phyloP scores from a whole-genome alignment of 2,888 invertebrate species.

The Limenitis camilla region DNA sequence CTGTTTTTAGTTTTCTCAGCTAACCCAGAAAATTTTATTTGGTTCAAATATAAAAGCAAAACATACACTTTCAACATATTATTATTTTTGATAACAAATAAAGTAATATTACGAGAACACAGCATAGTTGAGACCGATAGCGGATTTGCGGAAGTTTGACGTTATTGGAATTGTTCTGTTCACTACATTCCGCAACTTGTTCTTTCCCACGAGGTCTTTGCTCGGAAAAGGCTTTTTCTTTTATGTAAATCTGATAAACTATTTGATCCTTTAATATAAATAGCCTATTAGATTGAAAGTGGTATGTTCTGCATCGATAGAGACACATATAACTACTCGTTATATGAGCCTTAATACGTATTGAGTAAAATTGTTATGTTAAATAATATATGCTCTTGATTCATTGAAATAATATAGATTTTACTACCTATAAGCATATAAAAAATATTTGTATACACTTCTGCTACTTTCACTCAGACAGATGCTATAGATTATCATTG shows the following conservation, averaged over 20 bases:
- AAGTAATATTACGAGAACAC: conserved; percentile 5
- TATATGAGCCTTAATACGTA: no score
- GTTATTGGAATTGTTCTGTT: conserved; percentile 24
- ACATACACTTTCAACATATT: not conserved
- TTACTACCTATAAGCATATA: no score
- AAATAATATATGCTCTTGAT: no score
- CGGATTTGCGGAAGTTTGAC: conserved; percentile 25
- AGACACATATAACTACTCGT: no score
- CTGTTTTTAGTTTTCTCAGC: not conserved
- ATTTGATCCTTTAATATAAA: no score
- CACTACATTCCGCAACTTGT: conserved; percentile 11
- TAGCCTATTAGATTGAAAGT: no score
- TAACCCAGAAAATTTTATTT: not conserved
- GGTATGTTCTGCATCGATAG: no score
- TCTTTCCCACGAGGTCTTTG: conserved; percentile 7
- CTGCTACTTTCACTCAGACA: no score
- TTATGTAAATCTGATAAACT: not conserved
- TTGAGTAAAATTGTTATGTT: no score
- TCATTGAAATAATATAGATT: no score
- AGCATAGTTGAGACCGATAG: conserved; percentile 10
- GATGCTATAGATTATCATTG: no score
- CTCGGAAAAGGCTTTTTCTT: conserved; percentile 5
- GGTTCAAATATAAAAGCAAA: not conserved
- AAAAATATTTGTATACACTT: no score
- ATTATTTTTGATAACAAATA: conserved; percentile 7